These are phyloP conservation scores for Rallus limicola DNA, from an alignment of 2,113 vertebrate species.

Conservation along the genomic window DNA sequence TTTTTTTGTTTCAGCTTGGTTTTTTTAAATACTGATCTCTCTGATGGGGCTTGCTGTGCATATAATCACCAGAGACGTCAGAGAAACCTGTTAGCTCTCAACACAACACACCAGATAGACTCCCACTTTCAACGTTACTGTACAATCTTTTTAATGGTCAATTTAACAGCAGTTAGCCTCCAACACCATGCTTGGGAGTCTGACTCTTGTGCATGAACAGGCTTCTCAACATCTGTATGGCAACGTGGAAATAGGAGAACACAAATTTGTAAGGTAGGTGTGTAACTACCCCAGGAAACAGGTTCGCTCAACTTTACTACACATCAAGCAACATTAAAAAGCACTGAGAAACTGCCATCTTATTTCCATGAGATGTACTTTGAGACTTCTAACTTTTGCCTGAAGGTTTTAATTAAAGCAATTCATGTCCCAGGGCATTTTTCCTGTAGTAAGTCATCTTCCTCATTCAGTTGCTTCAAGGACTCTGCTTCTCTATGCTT, in stretches of 20 bases:
- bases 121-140: background rate
- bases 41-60: background rate
- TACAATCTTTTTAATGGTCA: background rate
- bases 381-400: constrained; percentile 43
- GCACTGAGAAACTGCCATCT: background rate
- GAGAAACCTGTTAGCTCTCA: background rate
- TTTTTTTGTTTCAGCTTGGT: too few species aligned
- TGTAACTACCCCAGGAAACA: background rate
- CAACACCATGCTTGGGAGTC: background rate
- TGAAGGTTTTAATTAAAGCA: constrained; percentile 50
- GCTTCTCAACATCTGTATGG: constrained; percentile 1
- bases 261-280: background rate
- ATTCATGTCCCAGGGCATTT: constrained; percentile 23
- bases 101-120: background rate
- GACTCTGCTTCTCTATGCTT: background rate
- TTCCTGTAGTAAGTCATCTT: background rate
- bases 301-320: background rate
- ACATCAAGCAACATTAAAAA: constrained; percentile 25
- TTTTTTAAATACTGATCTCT: background rate
- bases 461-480: background rate
- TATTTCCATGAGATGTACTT: constrained; percentile 47
- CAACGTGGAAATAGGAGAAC: background rate
- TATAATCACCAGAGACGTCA: background rate
- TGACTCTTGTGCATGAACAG: background rate
- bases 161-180: constrained; percentile 40